phyloP scores from a whole-genome alignment of 2,797 vertebrate species.

The Vultur gryphus region DNA sequence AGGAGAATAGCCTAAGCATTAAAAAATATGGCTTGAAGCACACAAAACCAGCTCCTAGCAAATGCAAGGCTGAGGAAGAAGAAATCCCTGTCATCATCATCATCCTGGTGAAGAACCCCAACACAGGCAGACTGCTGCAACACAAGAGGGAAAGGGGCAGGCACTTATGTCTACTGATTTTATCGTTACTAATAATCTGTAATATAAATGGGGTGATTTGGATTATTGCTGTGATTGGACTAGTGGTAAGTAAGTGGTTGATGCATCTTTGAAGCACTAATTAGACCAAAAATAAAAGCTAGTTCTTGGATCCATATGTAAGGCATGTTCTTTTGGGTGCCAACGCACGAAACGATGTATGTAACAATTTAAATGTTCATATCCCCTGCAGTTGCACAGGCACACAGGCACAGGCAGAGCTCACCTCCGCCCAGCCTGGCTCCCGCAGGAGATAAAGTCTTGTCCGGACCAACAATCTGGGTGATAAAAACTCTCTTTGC shows the following conservation, averaged over 20 bases:
- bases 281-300: not conserved
- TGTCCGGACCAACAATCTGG: not conserved
- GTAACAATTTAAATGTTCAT: accelerated
- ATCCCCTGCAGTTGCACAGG: not conserved
- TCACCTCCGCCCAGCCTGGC: not conserved
- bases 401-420: not conserved
- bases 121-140: not conserved
- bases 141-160: not conserved
- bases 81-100: not conserved
- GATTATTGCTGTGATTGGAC: not conserved
- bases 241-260: not conserved
- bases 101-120: accelerated
- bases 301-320: not conserved
- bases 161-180: not conserved
- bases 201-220: not conserved
- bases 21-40: not conserved
- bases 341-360: accelerated
- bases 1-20: not conserved
- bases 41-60: not conserved
- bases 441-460: not conserved
- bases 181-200: not conserved
- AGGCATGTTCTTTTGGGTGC: not conserved
- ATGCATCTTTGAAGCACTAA: not conserved
- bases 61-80: not conserved
- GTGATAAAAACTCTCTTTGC: not conserved